These are phyloP conservation scores for Tinea pellionella DNA, from an alignment of 2,888 invertebrate genomes.

Conservation along the genomic window DNA sequence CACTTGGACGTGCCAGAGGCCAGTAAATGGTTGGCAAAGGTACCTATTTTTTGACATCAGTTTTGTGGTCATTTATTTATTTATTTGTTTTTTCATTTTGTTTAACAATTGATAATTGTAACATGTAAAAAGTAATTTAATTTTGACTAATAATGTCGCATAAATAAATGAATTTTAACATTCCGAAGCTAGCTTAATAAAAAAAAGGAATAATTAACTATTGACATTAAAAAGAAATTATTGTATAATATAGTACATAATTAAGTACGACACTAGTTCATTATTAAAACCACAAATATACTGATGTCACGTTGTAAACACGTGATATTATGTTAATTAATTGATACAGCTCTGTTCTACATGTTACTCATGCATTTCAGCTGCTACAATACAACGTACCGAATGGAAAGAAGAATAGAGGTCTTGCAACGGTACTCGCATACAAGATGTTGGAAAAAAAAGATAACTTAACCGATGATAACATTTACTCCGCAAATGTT, in stretches of 20 bases:
- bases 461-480: slow-evolving; percentile 79
- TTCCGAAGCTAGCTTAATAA: too few relatives aligned
- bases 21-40: slow-evolving; percentile 84
- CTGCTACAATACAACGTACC: slow-evolving; percentile 92
- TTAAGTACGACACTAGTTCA: too few relatives aligned
- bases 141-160: too few relatives aligned
- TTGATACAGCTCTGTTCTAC: too few relatives aligned
- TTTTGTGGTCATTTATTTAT: background rate
- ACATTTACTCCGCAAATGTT: slow-evolving; percentile 81
- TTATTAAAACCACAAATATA: background rate
- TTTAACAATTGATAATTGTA: too few relatives aligned
- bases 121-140: too few relatives aligned
- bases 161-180: too few relatives aligned
- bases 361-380: slow-evolving; percentile 41
- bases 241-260: too few relatives aligned
- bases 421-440: slow-evolving; percentile 77
- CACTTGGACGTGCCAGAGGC: slow-evolving; percentile 83
- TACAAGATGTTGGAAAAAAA: slow-evolving; percentile 78
- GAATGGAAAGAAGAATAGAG: slow-evolving; percentile 88
- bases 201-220: background rate
- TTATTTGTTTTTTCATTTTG: too few relatives aligned
- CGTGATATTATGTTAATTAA: background rate
- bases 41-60: slow-evolving; percentile 37
- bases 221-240: background rate
- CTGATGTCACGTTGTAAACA: background rate